Evolutionary conservation across 92 coral and sea anemone genomes (phyloP), one percentile per base, ranked within the genome.

Genomic region (Phenganax marumi): DNA sequence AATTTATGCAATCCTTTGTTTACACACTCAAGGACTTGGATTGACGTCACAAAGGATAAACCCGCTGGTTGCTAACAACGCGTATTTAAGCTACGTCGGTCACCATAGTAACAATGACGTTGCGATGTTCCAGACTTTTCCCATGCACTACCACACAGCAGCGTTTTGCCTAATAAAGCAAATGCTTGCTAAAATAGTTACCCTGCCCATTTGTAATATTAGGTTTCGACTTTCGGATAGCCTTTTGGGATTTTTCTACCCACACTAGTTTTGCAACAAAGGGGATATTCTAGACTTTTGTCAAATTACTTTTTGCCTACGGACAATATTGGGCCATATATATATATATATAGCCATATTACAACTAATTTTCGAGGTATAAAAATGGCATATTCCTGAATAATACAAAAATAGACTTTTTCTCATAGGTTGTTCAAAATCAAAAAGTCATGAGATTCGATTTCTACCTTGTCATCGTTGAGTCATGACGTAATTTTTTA

Each of bases 11-110:
- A 56, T 21, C 16, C 63, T 14, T 19, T 62, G n/a, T 58, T 47
- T 33, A 18, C 25, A 18, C 7, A 19, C 33, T 66, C 72, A 66
- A 66, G 72, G 26, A 8, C 49, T 10, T 12, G 19, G 22, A 18
- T 8, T 12, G 49, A 54, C 79, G 49, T 50, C 49, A 12, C 21
- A 52, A 22, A 11, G 79, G 47, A 62, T 73, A 62, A 50, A 73
- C 12, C 79, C 79, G 79, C 79, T 74, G 79, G 33, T 74, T 74
- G 39, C 79, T 11, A 74, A 25, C 49, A 50, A 50, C 79, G 79
- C 79, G 10, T 23, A 39, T 53, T 54, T 14, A 51, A 8, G 21
- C 23, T 25, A 7, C 19, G 12, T 74, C 8, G 33, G 58, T 72
- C 14, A 14, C 39, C 72, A 66, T 66, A 25, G 72, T 49, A 66